Percentiles rank a stretch among this genome's conserved stretches.
Evolutionary conservation across 2,797 vertebrate genomes (phyloP).

Genomic region (Semaprochilodus insignis): DNA sequence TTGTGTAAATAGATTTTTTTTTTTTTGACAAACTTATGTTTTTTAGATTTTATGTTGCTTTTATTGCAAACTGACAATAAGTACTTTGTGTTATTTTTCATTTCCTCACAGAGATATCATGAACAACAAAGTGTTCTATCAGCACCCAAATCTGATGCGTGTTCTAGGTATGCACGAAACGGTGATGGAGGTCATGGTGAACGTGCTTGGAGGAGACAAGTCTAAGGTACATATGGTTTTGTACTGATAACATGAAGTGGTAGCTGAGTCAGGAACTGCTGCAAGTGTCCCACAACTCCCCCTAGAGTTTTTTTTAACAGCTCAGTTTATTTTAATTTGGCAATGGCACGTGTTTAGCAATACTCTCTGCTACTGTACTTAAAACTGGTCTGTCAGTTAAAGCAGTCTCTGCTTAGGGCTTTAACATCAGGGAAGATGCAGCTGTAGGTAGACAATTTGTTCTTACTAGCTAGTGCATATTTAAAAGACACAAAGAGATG

Average conservation of each 20-base stretch:
- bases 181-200: conserved; percentile 99
- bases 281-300: background rate
- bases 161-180: conserved; percentile 99
- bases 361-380: background rate
- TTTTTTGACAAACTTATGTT: no score
- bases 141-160: conserved; percentile 98
- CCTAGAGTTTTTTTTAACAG: background rate
- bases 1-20: no score
- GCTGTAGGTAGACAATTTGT: background rate
- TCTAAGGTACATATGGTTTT: conserved; percentile 84
- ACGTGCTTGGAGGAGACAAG: conserved; percentile 93
- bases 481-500: background rate
- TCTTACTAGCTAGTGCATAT: conserved; percentile 1
- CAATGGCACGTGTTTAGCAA: background rate
- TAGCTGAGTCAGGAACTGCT: background rate
- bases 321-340: background rate
- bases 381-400: background rate
- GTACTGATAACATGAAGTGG: no score
- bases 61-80: background rate
- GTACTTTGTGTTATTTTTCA: background rate
- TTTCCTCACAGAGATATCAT: conserved; percentile 89
- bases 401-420: background rate
- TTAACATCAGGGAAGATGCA: background rate
- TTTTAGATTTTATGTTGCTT: no score
- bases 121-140: conserved; percentile 99